Conservation (phyloP, 2,113 vertebrate species). For the Pterocles burchelli region DNA sequence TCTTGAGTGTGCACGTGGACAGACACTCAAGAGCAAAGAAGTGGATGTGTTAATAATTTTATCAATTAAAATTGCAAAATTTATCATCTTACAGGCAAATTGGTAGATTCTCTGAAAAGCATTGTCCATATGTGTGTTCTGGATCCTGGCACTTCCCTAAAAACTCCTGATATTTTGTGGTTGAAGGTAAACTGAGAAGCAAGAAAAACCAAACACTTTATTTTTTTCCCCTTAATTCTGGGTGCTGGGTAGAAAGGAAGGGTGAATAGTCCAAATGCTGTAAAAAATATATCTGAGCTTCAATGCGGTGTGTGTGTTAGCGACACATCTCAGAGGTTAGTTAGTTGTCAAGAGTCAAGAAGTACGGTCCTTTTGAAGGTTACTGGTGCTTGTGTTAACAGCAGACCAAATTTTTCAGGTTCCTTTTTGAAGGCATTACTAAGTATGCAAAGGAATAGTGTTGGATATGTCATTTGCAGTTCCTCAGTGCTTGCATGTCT, state of each 20-base stretch:
- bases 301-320: background rate
- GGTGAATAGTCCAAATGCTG: background rate
- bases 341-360: background rate
- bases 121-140: rapidly evolving
- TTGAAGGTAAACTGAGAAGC: background rate
- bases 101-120: background rate
- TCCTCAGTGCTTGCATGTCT: background rate
- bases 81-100: background rate
- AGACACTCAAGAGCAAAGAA: background rate
- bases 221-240: background rate
- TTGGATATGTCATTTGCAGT: background rate
- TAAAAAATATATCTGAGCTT: background rate
- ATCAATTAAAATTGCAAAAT: background rate
- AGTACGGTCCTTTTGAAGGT: background rate
- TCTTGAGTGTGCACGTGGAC: background rate
- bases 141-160: background rate
- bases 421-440: background rate
- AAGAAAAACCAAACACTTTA: background rate
- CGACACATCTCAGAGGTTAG: background rate
- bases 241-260: background rate
- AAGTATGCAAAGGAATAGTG: background rate
- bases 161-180: background rate
- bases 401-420: background rate
- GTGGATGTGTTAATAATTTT: too few relatives aligned
- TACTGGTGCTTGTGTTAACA: background rate